A percentile compares a stretch with the other conserved stretches of the same genome.
Conservation (phyloP, 1,140 invertebrate genomes). For the Papilio dardanus region DNA sequence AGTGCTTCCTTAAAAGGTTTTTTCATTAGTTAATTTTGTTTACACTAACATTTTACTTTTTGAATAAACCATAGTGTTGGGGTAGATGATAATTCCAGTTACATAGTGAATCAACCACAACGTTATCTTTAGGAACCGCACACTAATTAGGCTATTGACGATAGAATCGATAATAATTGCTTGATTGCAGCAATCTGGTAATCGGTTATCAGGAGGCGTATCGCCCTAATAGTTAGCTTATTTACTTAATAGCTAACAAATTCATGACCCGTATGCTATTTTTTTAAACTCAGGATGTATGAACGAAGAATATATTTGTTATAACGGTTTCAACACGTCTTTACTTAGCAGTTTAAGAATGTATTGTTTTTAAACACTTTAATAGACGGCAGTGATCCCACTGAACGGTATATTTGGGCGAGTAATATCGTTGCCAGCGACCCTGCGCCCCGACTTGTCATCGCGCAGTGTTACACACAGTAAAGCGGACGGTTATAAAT, state of each 20-base stretch:
- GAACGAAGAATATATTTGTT: neutral
- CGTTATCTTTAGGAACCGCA: neutral
- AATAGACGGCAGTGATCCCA: neutral
- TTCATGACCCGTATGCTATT: neutral
- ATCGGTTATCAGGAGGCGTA: neutral
- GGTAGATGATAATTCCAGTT: neutral
- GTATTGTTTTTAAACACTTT: neutral
- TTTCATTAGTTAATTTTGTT: neutral
- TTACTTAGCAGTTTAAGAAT: neutral
- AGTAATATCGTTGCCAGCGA: slow-evolving; percentile 54
- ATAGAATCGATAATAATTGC: neutral
- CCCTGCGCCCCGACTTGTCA: slow-evolving; percentile 59
- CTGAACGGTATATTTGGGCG: slow-evolving; percentile 55
- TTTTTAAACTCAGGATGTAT: neutral
- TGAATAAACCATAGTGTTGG: neutral
- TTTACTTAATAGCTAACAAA: neutral
- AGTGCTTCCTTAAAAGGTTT: neutral
- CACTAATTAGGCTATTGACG: neutral
- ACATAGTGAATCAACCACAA: neutral
- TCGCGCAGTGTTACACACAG: slow-evolving; percentile 59
- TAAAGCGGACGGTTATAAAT: slow-evolving; percentile 77
- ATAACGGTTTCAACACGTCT: neutral
- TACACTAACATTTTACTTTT: neutral
- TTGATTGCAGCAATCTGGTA: neutral
- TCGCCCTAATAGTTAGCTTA: slow-evolving; percentile 1